Evolutionary conservation across 2,113 vertebrate genomes (phyloP), one percentile per base, ranked within the genome.

Genomic region (Ageneiosus marmoratus): DNA sequence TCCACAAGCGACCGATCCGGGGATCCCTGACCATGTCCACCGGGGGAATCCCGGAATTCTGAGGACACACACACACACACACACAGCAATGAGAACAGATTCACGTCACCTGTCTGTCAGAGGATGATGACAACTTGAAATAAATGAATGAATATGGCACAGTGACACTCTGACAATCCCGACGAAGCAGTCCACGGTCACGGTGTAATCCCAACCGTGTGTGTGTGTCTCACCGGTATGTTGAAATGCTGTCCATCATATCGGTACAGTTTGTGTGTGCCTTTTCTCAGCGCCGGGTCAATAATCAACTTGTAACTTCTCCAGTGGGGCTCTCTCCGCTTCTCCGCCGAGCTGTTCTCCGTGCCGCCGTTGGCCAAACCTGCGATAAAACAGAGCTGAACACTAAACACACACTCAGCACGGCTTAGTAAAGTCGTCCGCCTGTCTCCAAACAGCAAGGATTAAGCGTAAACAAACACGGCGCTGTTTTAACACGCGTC

Each of bases 241-340:
- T 89, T 99, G 89, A 98, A 99, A 91, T 95, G 93, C 87, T 96
- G 96, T 88, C 98, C 98, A 95, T 99, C 97, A 92, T 99, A 99
- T 92, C 98, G 96, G 84, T 99, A 99, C 88, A 99, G 95, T 92
- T 99, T 99, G 90, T 98, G 97, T 55, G 96, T 92, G 88, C 98
- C 97, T 93, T 97, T 99, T 91, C 96, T 97, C 88, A 99, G 93
- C 90, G 97, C 97, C 83, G 98, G 98, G 96, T 99, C 98, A 94
- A 99, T 97, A 89, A 99, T 97, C 97, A 99, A 97, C 97, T 99
- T 99, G 95, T 98, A 99, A 97, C 97, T 99, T 97, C 96, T 98
- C 96, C 98, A 98, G 91, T 99, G 97, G 96, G 98, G 96, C 92
- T 76, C 73, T 29, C 94, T 96, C 91, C 94, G 96, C 93, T 96